A percentile compares a stretch with the other conserved stretches of the same genome.
Evolutionary conservation across 2,888 invertebrate species (phyloP).

Genomic region (Hylaea fasciaria): DNA sequence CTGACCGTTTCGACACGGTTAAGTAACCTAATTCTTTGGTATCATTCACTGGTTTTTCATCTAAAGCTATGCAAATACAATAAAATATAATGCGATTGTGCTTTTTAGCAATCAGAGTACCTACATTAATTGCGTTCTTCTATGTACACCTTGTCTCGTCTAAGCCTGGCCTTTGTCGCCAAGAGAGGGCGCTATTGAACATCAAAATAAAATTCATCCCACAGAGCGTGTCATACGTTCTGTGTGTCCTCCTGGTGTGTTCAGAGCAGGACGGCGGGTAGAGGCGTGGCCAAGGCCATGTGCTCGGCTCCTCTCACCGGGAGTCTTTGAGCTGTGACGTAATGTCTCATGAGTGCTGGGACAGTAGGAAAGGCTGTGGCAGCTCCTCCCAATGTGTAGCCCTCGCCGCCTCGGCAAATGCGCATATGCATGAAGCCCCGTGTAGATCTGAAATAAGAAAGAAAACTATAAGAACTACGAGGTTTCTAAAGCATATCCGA

Average conservation of each 20-base stretch:
- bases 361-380: constrained; percentile 96
- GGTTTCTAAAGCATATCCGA: background rate
- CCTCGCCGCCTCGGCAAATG: constrained; percentile 92
- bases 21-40: constrained; percentile 76
- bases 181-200: constrained; percentile 23
- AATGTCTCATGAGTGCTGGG: constrained; percentile 97
- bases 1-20: constrained; percentile 57
- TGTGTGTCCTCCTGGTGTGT: constrained; percentile 40
- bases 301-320: constrained; percentile 98
- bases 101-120: constrained; percentile 49
- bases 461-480: constrained; percentile 12
- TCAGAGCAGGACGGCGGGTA: constrained; percentile 92
- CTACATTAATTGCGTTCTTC: constrained; percentile 49
- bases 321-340: constrained; percentile 93
- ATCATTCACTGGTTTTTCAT: constrained; percentile 69
- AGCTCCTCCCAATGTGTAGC: constrained; percentile 96
- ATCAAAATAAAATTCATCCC: constrained; percentile 21
- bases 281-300: constrained; percentile 96
- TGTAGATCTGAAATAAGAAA: constrained; percentile 90
- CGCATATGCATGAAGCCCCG: constrained; percentile 99
- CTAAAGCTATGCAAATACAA: constrained; percentile 63
- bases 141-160: constrained; percentile 49
- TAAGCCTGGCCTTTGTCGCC: constrained; percentile 28
- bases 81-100: constrained; percentile 54
- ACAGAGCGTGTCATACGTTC: constrained; percentile 26